Base-by-base conservation (phyloP, 2,888 invertebrate species). In the Polylopha cassiicola region DNA sequence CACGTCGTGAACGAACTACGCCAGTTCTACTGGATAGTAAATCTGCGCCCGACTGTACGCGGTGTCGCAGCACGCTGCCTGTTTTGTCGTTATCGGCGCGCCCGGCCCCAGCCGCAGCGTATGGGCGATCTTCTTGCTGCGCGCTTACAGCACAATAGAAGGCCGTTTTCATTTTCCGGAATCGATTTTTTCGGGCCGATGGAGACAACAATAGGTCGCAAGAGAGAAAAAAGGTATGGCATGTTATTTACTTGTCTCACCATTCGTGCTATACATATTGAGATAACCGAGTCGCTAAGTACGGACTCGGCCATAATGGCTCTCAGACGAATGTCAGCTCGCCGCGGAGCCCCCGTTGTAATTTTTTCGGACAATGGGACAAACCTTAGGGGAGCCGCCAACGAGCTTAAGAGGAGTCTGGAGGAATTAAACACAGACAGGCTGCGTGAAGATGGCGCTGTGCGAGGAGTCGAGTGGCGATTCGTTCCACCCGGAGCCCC, bases 341-440 rank as follows among this genome's bases (percentile, higher is more conserved):
- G n/a, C 6, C 24, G 50, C 7, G 46, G 48, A 1, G 39, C 36
- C 24, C 46, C 50, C 3, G 7, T 24, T 14, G 3, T 24, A 26
- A 9, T 52, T 1, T 47, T 37, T 9, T 48, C 48, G 0, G 48
- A 48, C n/a, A 52, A 50, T 16, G 51, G 51, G 0, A 53, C 53
- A 6, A 21, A 23, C 8, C 22, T 16, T 33, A 23, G 23, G 32
- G 14, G 22, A 23, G 23, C 16, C 10, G 32, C n/a, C n/a, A n/a
- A n/a, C 20, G 20, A 20, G 7, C 20, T 20, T 3, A 20, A 20
- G 20, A 20, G n/a, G 7, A 20, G 20, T 8, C 7, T 20, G 7
- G 20, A 20, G 20, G 4, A 20, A 8, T 8, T 20, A 20, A 20
- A 20, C 20, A 8, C 20, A 3, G 20, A 20, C n/a, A 20, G n/a